Evolutionary conservation across 1,140 invertebrate species (phyloP).

Genomic region (Pteromalus puparum): DNA sequence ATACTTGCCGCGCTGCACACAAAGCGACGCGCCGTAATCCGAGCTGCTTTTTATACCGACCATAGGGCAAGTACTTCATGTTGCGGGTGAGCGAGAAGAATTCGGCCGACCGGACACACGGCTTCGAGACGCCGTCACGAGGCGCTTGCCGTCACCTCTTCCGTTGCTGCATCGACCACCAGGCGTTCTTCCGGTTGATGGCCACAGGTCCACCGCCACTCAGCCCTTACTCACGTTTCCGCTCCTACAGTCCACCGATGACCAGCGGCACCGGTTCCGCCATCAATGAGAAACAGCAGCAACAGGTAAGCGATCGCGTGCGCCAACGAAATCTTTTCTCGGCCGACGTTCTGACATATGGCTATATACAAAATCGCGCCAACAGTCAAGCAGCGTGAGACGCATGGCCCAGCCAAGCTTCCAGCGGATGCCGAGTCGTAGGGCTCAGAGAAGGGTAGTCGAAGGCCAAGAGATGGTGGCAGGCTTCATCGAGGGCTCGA

Average conservation of each 20-base stretch:
- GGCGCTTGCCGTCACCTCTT: constrained; percentile 98
- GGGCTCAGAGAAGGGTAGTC: constrained; percentile 86
- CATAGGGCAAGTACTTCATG: constrained; percentile 94
- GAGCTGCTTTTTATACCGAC: constrained; percentile 33
- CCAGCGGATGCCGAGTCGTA: constrained; percentile 90
- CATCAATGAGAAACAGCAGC: constrained; percentile 39
- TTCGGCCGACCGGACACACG: constrained; percentile 96
- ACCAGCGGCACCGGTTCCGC: constrained; percentile 53
- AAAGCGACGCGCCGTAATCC: not conserved
- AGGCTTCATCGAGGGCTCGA: constrained; percentile 68
- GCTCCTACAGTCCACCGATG: constrained; percentile 79
- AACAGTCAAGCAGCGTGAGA: constrained; percentile 64
- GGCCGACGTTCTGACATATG: too few species aligned
- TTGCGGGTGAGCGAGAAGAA: constrained; percentile 96
- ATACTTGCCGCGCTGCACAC: not conserved
- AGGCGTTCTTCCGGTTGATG: constrained; percentile 97
- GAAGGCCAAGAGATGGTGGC: constrained; percentile 79
- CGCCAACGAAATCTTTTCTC: not conserved
- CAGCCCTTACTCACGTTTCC: constrained; percentile 79
- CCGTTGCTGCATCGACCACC: constrained; percentile 99
- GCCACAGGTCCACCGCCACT: constrained; percentile 72
- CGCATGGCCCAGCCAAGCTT: constrained; percentile 87
- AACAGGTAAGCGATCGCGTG: constrained; percentile 22
- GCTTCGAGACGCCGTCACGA: constrained; percentile 95
- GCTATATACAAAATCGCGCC: not conserved